Percentiles rank a stretch among this genome's conserved stretches.
These are phyloP conservation scores for Nerophis lumbriciformis DNA, from an alignment of 2,113 vertebrate genomes.

Conservation along the genomic window DNA sequence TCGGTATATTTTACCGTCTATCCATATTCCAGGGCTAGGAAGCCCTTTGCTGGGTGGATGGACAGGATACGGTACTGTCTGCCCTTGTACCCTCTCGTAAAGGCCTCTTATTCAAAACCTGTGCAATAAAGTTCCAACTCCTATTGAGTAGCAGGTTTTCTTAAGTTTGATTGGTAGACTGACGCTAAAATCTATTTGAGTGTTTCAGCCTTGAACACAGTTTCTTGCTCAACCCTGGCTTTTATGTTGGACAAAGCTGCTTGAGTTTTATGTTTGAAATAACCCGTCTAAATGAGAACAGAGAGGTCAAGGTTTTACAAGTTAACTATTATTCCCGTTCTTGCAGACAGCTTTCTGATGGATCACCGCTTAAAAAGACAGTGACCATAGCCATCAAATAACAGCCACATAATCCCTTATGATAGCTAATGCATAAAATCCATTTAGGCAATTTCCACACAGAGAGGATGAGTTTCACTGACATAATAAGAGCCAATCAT, in stretches of 20 bases:
- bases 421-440: constrained; percentile 46
- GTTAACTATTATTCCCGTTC: constrained; percentile 31
- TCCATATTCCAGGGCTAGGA: constrained; percentile 38
- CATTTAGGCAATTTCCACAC: constrained; percentile 48
- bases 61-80: constrained; percentile 21
- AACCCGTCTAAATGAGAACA: constrained; percentile 1
- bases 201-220: constrained; percentile 8
- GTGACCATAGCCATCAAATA: constrained; percentile 39
- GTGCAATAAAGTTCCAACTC: constrained; percentile 23
- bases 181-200: constrained; percentile 19
- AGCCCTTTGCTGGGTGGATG: constrained; percentile 29
- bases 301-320: constrained; percentile 24
- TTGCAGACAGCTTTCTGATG: constrained; percentile 9
- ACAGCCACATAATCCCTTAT: constrained; percentile 28
- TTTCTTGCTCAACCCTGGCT: constrained; percentile 14
- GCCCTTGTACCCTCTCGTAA: constrained; percentile 23
- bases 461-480: constrained; percentile 36
- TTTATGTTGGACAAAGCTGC: constrained; percentile 20
- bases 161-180: constrained; percentile 43
- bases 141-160: constrained; percentile 27
- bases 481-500: constrained; percentile 50
- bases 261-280: constrained; percentile 14
- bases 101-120: constrained; percentile 46
- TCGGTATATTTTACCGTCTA: constrained; percentile 53
- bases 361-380: constrained; percentile 26